These are phyloP conservation scores for Cyclura pinguis DNA, from an alignment of 2,797 vertebrate species.

Conservation along the genomic window DNA sequence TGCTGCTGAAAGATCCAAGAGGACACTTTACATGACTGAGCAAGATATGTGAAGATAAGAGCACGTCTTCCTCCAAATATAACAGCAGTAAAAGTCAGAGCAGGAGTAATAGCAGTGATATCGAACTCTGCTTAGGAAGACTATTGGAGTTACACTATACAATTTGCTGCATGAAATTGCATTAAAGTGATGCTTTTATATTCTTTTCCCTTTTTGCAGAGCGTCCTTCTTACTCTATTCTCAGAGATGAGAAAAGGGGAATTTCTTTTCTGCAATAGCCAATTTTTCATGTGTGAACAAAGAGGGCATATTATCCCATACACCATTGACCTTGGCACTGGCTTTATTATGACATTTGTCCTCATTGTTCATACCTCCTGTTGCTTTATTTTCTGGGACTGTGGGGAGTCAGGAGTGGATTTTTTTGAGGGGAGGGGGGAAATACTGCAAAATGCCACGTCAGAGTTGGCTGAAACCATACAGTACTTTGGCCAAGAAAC, in stretches of 20 bases:
- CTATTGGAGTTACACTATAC: conserved; percentile 22
- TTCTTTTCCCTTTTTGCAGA: conserved; percentile 8
- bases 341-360: not conserved
- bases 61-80: not conserved
- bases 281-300: conserved; percentile 24
- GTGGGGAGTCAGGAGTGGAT: no score
- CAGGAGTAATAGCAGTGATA: conserved; percentile 24
- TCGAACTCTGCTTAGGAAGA: conserved; percentile 32
- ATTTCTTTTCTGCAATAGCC: not conserved
- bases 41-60: conserved; percentile 9
- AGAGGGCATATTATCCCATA: conserved; percentile 1
- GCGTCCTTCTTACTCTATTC: not conserved
- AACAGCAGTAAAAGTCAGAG: conserved; percentile 17
- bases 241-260: conserved; percentile 19
- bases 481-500: no score
- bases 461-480: not conserved
- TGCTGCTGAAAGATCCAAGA: not conserved
- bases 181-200: conserved; percentile 34
- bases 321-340: not conserved
- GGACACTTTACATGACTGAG: not conserved
- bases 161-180: conserved; percentile 35
- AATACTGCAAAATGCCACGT: not conserved
- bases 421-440: not conserved
- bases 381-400: not conserved
- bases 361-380: not conserved